These are phyloP conservation scores for Acanthoscelides obtectus DNA, from an alignment of 2,888 invertebrate species.

Conservation along the genomic window DNA sequence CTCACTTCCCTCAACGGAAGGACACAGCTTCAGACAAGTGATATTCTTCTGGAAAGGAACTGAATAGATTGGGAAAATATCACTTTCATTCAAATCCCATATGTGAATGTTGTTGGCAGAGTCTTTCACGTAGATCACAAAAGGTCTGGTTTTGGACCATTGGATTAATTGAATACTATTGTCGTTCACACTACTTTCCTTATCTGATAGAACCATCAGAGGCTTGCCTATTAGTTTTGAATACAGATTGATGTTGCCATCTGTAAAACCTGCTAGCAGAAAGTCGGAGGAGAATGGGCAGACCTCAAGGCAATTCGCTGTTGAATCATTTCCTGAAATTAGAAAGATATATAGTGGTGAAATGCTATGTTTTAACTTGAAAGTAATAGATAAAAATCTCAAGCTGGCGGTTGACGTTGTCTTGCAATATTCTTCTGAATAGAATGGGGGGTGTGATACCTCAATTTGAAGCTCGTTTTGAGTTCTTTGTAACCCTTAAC, in stretches of 20 bases:
- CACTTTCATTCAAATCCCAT: slow-evolving; percentile 53
- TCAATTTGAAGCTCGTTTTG: no score
- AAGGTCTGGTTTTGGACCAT: slow-evolving; percentile 53
- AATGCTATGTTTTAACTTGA: no score
- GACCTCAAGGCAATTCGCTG: slow-evolving; percentile 47
- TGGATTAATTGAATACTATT: slow-evolving; percentile 46
- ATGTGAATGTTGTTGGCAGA: slow-evolving; percentile 47
- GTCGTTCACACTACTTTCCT: slow-evolving; percentile 34
- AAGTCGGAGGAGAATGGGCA: slow-evolving; percentile 50
- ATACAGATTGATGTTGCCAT: slow-evolving; percentile 51
- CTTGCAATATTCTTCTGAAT: no score
- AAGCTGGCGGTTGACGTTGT: no score
- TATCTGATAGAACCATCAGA: slow-evolving; percentile 40
- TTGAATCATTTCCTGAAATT: slow-evolving; percentile 31
- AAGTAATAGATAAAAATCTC: no score
- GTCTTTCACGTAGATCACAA: slow-evolving; percentile 51
- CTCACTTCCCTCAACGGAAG: slow-evolving; percentile 30
- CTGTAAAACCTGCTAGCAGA: slow-evolving; percentile 50
- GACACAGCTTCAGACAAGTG: slow-evolving; percentile 46
- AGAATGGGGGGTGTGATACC: no score
- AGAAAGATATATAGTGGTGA: no score
- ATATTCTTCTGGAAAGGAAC: slow-evolving; percentile 46
- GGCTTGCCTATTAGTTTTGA: slow-evolving; percentile 44
- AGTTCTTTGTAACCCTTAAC: no score
- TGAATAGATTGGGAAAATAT: slow-evolving; percentile 48